Evolutionary conservation across 1,140 invertebrate species (phyloP), one percentile per base, ranked within the genome.

Genomic region (Lamellibrachia luymesi): DNA sequence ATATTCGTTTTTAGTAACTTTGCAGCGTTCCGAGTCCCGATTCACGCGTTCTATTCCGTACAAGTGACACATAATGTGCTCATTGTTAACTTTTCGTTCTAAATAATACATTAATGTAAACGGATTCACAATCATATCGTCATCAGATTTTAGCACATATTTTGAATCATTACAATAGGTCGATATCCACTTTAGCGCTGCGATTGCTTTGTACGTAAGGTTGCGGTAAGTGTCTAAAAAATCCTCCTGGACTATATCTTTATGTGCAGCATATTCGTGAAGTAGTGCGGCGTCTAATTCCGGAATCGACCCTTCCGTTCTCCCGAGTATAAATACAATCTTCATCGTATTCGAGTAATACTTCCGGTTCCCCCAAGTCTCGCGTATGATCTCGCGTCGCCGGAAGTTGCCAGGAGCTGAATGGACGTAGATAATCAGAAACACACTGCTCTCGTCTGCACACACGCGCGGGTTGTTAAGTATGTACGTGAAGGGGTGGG

Each of bases 121-220:
- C 27, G 27, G 17, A 90, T 98, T 98, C 38, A 98, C 97, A 56
- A 98, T 97, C 93, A 98, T 98, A 95, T 99, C 98, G 96, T 99
- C 98, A 95, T 99, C 98, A 95, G 98, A 97, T 97, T 99, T 99
- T 10, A 99, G 97, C 17, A 99, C 97, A 94, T 97, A 98, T 93
- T 97, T 96, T 2, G 97, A 97, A 49, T 97, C 96, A 5, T 95
- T 94, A 95, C 98, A 99, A 94, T 97, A 96, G 22, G 96, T 96
- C 1, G 97, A 95, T 1, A 97, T 97, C 98, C 98, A 99, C 94
- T 97, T 97, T 51, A 98, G 95, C 0, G 98, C 98, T 98, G 98
- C 98, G 0, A 98, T 95, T 95, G 98, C 98, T 92, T 96, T 96
- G 51, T 95, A 94, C 10, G 96, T 96, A 25, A 96, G 93, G 93